Conservation (phyloP, 2,797 vertebrate species). For the Tamandua tetradactyla region DNA sequence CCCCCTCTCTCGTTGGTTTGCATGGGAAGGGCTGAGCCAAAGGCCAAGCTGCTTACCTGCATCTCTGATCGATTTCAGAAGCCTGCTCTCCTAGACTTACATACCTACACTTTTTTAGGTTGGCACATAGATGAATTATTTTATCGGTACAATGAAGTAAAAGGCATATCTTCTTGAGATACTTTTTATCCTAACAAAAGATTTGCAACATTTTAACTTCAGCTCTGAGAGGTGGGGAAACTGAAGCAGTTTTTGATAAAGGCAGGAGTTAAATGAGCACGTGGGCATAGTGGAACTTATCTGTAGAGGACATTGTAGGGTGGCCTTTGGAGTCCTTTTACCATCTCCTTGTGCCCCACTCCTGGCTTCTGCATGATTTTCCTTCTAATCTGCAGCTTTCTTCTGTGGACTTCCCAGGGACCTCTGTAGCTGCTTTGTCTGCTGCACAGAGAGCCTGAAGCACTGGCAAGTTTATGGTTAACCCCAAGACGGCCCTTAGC, state of each 20-base stretch:
- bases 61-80: too few species aligned
- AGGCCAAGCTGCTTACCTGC: too few species aligned
- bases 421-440: not conserved
- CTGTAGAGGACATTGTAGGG: not conserved
- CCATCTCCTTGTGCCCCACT: fast-evolving
- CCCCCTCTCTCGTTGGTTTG: too few species aligned
- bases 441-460: fast-evolving
- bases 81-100: too few species aligned
- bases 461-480: not conserved
- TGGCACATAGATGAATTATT: too few species aligned
- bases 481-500: not conserved
- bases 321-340: not conserved
- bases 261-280: not conserved
- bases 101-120: too few species aligned
- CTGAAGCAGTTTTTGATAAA: not conserved
- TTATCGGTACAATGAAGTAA: too few species aligned
- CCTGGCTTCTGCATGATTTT: not conserved
- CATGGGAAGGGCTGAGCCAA: too few species aligned
- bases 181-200: not conserved
- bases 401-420: fast-evolving
- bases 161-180: not conserved
- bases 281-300: not conserved
- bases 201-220: not conserved
- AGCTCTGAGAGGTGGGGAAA: not conserved
- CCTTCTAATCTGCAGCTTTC: not conserved